Evolutionary conservation across 1,140 invertebrate genomes (phyloP), one percentile per base, ranked within the genome.

Genomic region (Aphaenogaster floridana): DNA sequence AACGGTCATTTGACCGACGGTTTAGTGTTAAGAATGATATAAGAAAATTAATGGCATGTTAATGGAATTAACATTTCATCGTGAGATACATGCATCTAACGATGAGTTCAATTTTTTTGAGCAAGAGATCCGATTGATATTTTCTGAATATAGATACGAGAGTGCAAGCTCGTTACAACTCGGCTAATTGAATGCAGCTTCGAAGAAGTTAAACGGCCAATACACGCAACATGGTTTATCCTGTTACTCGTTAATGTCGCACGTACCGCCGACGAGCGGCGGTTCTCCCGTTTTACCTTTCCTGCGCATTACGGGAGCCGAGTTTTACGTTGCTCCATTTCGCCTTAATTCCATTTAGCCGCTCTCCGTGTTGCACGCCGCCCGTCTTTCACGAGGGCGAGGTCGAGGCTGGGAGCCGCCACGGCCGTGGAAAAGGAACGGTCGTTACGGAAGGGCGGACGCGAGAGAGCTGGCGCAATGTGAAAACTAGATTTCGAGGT

Each of bases 271-370:
- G 11, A 9, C 13, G 64, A 52, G 48, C 50, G 64, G 64, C 15
- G 63, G 48, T 36, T 42, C 13, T 17, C 69, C 36, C 34, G 28
- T 36, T 61, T 61, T 42, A 61, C 42, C 45, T 64, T 72, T 63
- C 54, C 54, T 42, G 69, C 54, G 57, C 42, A 4, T 61, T 61
- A 59, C 68, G 45, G 45, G 34, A 63, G 69, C 50, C 72, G 78
- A 90, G 83, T 90, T 90, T 77, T 57, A 39, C 76, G 76, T 80
- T 86, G 74, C 83, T 69, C 76, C 71, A 66, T 89, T 89, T 66
- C 83, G 48, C 77, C 86, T 90, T 89, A 90, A 90, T 89, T 89
- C 84, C 77, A 89, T 89, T 89, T 89, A 77, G 63, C 34, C 48
- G 28, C 57, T 17, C 42, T 21, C 45, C 15, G 36, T 13, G 45